Evolutionary conservation across 2,888 invertebrate genomes (phyloP), one percentile per base, ranked within the genome.

Genomic region (Hyalella azteca): DNA sequence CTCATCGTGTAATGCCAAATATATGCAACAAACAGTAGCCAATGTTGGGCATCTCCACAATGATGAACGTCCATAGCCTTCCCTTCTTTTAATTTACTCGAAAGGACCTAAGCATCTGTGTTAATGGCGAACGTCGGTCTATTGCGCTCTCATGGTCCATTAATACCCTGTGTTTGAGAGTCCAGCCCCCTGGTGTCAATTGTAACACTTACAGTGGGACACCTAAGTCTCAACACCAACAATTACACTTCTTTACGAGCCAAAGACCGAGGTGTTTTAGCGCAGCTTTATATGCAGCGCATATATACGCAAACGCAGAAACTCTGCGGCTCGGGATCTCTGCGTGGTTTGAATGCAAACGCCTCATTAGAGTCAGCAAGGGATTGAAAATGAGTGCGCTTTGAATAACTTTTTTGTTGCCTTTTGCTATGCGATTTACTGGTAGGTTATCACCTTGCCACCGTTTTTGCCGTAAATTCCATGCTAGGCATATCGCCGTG

Each of bases 191-290:
- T 66, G 66, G 66, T 66, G 66, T 66, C 66, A 66, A 66, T 66
- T 66, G 66, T 66, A 66, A 66, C 66, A 66, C 66, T 66, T 66
- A 36, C 29, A 32, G 66, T n/a, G n/a, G 36, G 66, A 66, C 66
- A 66, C 66, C 66, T 66, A n/a, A 11, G 66, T 66, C 66, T 66
- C 66, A 66, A 66, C 66, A 66, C 66, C 66, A 66, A 32, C 66
- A 66, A 66, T 66, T 66, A 66, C 66, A n/a, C 36, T 66, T 19
- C 36, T 66, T 66, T 66, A 66, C 66, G 66, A 66, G 66, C 66
- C 36, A 15, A 11, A 66, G 36, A n/a, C n/a, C n/a, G 66, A 36
- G 32, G 66, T 66, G 19, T 66, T 66, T 66, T 66, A 66, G 66
- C n/a, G n/a, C n/a, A n/a, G n/a, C n/a, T n/a, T n/a, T n/a, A n/a